These are phyloP conservation scores for Tetragnatha versicolor DNA, from an alignment of 1,140 invertebrate species.

Conservation along the genomic window DNA sequence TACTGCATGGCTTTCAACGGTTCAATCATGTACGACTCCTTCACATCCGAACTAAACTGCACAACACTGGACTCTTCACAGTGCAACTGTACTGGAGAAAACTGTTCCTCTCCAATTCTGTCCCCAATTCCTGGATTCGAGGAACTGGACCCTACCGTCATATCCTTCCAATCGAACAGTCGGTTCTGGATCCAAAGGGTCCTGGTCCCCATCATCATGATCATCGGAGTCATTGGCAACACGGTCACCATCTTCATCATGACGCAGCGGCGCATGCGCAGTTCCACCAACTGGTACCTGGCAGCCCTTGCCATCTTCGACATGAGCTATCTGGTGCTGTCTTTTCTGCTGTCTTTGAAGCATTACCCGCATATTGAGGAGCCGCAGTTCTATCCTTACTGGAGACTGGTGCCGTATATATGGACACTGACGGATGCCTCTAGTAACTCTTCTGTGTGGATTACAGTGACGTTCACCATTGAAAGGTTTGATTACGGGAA, in stretches of 20 bases:
- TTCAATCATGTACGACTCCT: neutral
- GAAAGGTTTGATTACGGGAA: too few relatives aligned
- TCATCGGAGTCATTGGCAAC: conserved; percentile 76
- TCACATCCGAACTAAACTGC: neutral
- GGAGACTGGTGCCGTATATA: conserved; percentile 67
- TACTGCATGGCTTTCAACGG: neutral
- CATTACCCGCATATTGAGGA: conserved; percentile 69
- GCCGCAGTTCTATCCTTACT: conserved; percentile 67
- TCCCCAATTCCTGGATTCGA: neutral
- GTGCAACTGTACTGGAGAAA: neutral
- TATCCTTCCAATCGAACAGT: conserved; percentile 39
- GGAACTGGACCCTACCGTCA: neutral
- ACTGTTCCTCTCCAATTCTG: neutral
- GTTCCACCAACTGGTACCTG: conserved; percentile 77
- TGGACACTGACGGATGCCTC: conserved; percentile 72
- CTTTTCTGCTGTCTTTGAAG: conserved; percentile 72
- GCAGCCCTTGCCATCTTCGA: conserved; percentile 77
- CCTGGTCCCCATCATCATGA: conserved; percentile 73
- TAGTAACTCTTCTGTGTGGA: conserved; percentile 77
- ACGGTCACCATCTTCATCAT: conserved; percentile 76
- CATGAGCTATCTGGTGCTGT: conserved; percentile 73
- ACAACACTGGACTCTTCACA: neutral
- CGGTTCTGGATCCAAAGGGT: conserved; percentile 73
- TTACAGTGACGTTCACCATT: conserved; percentile 79
- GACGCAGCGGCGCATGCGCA: conserved; percentile 76